Evolutionary conservation across 2,888 invertebrate species (phyloP), one percentile per base, ranked within the genome.

Genomic region (Lamellibrachia satsuma): DNA sequence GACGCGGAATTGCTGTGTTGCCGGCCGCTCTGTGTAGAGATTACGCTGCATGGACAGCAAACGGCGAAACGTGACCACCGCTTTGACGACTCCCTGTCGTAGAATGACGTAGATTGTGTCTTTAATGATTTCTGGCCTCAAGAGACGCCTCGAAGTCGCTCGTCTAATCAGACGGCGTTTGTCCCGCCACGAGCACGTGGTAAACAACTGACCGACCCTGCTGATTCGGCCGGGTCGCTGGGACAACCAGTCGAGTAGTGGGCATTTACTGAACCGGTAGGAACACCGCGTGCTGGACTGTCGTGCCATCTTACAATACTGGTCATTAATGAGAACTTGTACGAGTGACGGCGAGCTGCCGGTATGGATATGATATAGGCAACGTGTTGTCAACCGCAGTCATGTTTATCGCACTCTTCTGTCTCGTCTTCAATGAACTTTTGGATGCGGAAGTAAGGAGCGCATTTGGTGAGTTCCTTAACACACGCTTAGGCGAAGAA

Each of bases 91-190:
- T 75, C 6, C 75, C 75, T n/a, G 75, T 11, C 75, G 75, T 15
- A 75, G 75, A 75, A 75, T 75, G 22, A 75, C 75, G 22, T 75
- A 75, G 75, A 75, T 75, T 75, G 75, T 75, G 75, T 75, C 75
- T 75, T 11, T 75, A 75, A 75, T n/a, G 75, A 75, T 75, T 75
- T 75, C 75, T 75, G 15, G 75, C 75, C 75, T n/a, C 75, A 6
- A n/a, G 75, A 6, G 75, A 75, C 22, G 75, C 75, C n/a, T 75
- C 75, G 22, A 75, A 75, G 75, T 75, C 75, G 15, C 75, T 15
- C 75, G 75, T 75, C 75, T 75, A 75, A 75, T 75, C 75, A 75
- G 22, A 6, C 75, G 75, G 75, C 75, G 75, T 75, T 75, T 75
- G 75, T 75, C 75, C 75, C 75, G 75, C n/a, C 22, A 75, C 75